Conservation (phyloP, 53 echinoderm and acorn worm genomes). For the Stichopus horrens region DNA sequence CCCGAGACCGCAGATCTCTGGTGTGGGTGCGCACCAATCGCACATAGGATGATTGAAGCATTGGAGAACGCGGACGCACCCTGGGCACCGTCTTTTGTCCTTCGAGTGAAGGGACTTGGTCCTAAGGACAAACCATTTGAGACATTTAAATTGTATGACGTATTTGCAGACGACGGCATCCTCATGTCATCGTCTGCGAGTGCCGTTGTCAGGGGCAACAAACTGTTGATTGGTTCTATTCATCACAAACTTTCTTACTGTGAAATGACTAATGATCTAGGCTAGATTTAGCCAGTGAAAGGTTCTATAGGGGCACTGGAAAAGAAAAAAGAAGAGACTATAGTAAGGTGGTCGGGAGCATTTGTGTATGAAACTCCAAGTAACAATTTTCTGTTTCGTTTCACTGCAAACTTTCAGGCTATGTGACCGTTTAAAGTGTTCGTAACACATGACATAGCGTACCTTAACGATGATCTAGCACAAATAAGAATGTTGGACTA, state of each 20-base stretch:
- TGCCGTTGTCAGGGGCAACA: not conserved
- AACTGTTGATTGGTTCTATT: constrained; percentile 29
- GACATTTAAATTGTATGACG: constrained; percentile 25
- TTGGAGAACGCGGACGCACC: not conserved
- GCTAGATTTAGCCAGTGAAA: too few relatives aligned
- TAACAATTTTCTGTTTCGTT: too few relatives aligned
- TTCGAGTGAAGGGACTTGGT: constrained; percentile 25
- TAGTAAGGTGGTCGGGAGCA: too few relatives aligned
- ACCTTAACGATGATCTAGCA: too few relatives aligned
- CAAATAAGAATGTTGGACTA: too few relatives aligned
- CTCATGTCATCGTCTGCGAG: constrained; percentile 16
- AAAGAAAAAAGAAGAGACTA: too few relatives aligned
- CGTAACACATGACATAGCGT: too few relatives aligned
- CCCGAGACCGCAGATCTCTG: constrained; percentile 31
- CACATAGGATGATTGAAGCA: constrained; percentile 13
- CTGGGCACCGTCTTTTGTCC: constrained; percentile 8
- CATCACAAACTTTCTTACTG: constrained; percentile 28
- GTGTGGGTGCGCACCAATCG: constrained; percentile 10
- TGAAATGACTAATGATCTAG: constrained; percentile 5
- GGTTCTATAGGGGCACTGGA: too few relatives aligned
- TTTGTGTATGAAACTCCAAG: too few relatives aligned
- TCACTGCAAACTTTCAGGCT: too few relatives aligned
- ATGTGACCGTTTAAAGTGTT: too few relatives aligned
- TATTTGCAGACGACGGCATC: constrained; percentile 16
- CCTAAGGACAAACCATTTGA: constrained; percentile 28